Evolutionary conservation across 1,140 invertebrate genomes (phyloP).

Genomic region (Orius insidiosus): DNA sequence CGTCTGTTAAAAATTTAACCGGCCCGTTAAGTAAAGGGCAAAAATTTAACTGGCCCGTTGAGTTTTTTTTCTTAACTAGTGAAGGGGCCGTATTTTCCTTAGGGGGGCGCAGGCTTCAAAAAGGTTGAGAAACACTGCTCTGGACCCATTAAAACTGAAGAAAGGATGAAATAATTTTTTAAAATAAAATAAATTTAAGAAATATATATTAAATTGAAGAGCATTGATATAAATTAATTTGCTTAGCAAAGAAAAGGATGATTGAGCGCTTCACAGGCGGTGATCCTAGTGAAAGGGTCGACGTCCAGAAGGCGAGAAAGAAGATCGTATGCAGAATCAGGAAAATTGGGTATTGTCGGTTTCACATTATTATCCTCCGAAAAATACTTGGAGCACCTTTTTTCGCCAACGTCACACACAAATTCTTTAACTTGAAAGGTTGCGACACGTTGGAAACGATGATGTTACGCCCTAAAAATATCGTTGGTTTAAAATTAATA

Average conservation of each 20-base stretch:
- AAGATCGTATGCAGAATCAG: conserved; percentile 53
- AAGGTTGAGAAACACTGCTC: too few species aligned
- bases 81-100: too few species aligned
- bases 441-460: conserved; percentile 32
- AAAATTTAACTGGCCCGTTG: too few species aligned
- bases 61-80: too few species aligned
- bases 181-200: too few species aligned
- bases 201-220: too few species aligned
- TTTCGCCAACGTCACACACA: conserved; percentile 28
- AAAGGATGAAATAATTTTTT: too few species aligned
- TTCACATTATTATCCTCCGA: not conserved
- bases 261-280: conserved; percentile 50
- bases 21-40: too few species aligned
- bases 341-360: conserved; percentile 28
- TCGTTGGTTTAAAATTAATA: not conserved
- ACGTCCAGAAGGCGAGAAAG: conserved; percentile 55
- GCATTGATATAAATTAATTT: too few species aligned
- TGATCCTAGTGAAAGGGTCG: conserved; percentile 51
- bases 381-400: not conserved
- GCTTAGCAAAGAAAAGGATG: conserved; percentile 46
- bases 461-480: conserved; percentile 31
- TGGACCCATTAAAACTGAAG: too few species aligned
- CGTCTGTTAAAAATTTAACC: too few species aligned
- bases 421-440: conserved; percentile 32
- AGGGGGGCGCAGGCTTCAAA: too few species aligned